phyloP scores from a whole-genome alignment of 2,797 vertebrate genomes.

The Chromis chromis region DNA sequence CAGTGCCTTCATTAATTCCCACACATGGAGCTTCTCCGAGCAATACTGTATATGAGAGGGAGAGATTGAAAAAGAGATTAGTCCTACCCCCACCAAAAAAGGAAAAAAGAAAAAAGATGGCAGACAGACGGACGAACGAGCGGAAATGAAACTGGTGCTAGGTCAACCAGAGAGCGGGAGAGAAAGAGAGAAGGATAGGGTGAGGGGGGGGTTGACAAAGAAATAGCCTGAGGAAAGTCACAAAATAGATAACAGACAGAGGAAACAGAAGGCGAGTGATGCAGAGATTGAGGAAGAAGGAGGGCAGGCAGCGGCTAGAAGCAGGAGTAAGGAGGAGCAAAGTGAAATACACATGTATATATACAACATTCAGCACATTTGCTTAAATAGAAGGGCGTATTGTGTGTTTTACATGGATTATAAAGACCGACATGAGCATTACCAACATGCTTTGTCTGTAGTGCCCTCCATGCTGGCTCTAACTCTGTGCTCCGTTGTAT shows the following conservation, averaged over 20 bases:
- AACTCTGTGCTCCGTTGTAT: constrained; percentile 1
- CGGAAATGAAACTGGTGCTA: constrained; percentile 73
- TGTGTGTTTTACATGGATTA: constrained; percentile 11
- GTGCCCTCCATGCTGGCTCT: neutral
- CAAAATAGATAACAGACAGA: constrained; percentile 68
- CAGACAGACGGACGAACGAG: constrained; percentile 52
- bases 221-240: constrained; percentile 64
- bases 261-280: constrained; percentile 54
- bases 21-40: constrained; percentile 40
- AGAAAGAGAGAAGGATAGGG: constrained; percentile 10
- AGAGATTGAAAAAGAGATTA: constrained; percentile 66
- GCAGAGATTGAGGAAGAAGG: constrained; percentile 42
- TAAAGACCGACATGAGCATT: constrained; percentile 14
- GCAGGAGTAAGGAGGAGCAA: constrained; percentile 20
- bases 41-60: constrained; percentile 41
- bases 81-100: neutral
- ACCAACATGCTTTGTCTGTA: constrained; percentile 17
- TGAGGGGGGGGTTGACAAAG: constrained; percentile 35
- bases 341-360: constrained; percentile 27
- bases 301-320: constrained; percentile 32
- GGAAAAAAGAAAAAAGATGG: constrained; percentile 45
- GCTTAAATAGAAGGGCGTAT: neutral
- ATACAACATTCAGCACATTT: constrained; percentile 5
- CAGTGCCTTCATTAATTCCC: constrained; percentile 63
- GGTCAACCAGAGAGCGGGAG: constrained; percentile 63